phyloP scores from a whole-genome alignment of 2,113 vertebrate genomes.

The Chionomys nivalis region DNA sequence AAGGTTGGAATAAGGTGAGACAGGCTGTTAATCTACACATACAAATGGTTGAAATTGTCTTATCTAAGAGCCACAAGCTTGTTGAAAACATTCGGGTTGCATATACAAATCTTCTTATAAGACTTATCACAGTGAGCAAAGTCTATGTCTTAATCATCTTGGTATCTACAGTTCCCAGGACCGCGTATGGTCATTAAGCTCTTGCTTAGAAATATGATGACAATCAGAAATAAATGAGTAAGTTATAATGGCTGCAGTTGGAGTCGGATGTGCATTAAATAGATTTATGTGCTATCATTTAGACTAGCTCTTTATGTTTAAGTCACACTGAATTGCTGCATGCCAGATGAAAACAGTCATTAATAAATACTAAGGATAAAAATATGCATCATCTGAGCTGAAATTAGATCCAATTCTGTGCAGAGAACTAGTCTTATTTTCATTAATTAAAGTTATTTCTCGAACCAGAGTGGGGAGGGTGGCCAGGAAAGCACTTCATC shows the following conservation, averaged over 20 bases:
- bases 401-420: slow-evolving; percentile 15
- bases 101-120: background rate
- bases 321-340: background rate
- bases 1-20: background rate
- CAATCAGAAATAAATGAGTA: slow-evolving; percentile 26
- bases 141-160: background rate
- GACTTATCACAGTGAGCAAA: background rate
- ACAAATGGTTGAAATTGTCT: background rate
- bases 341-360: slow-evolving; percentile 1
- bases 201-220: slow-evolving; percentile 21
- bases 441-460: slow-evolving; percentile 55
- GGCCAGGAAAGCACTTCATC: background rate
- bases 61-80: background rate
- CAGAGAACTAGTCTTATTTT: slow-evolving; percentile 27
- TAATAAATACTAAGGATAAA: slow-evolving; percentile 36
- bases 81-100: background rate
- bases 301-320: background rate
- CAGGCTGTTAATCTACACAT: background rate
- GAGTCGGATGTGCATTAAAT: background rate
- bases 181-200: background rate
- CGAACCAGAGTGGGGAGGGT: background rate
- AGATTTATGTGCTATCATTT: slow-evolving; percentile 1
- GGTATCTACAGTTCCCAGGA: background rate
- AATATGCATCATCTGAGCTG: slow-evolving; percentile 18
- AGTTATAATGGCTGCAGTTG: background rate